Conservation (phyloP, 1,140 invertebrate genomes). For the Drosophila funebris region DNA sequence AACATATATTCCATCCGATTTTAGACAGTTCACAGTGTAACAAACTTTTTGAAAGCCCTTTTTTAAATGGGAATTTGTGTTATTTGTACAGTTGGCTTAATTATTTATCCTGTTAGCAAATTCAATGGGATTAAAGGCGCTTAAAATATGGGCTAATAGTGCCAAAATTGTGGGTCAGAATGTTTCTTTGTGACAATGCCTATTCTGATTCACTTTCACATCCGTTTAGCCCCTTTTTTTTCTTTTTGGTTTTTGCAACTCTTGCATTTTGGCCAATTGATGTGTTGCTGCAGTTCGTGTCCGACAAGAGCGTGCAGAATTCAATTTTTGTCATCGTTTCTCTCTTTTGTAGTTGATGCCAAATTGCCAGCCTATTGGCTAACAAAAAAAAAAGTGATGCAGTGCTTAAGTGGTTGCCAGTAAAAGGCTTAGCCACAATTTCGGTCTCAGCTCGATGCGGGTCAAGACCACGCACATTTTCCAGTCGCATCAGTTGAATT, state of each 20-base stretch:
- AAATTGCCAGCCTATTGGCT: neutral
- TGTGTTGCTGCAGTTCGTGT: conserved; percentile 7
- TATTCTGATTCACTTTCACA: neutral
- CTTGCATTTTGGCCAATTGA: conserved; percentile 8
- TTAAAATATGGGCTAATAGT: no score
- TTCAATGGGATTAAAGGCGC: no score
- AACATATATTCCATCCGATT: no score
- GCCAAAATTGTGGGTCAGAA: neutral
- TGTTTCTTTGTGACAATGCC: neutral
- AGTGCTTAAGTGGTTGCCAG: conserved; percentile 24
- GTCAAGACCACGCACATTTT: neutral
- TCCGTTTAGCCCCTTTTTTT: neutral
- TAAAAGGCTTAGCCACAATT: neutral
- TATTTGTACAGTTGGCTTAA: no score
- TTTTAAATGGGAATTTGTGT: no score
- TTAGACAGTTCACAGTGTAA: no score
- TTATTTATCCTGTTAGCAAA: no score
- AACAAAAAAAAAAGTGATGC: conserved; percentile 12
- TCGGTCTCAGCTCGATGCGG: neutral
- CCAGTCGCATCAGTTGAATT: neutral
- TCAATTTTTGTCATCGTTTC: conserved; percentile 23
- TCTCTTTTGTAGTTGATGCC: neutral
- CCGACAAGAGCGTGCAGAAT: conserved; percentile 12
- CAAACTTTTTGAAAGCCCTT: no score
- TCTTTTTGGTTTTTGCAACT: neutral